A percentile compares a stretch with the other conserved stretches of the same genome.
Conservation (phyloP, 1,140 invertebrate species). For the Brachionus plicatilis region DNA sequence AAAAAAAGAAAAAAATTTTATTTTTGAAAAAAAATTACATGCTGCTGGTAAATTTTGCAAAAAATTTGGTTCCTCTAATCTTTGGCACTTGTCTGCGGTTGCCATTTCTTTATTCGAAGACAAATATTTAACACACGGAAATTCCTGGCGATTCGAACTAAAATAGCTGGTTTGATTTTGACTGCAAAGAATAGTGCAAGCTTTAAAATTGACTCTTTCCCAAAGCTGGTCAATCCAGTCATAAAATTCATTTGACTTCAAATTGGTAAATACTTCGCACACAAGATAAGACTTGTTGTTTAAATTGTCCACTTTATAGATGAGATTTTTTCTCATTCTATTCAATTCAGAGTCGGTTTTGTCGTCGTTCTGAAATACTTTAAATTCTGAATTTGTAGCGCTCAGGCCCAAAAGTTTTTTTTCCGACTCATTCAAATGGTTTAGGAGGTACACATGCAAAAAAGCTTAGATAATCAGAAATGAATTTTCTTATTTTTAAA, state of each 20-base stretch:
- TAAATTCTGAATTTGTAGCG: conserved; percentile 36
- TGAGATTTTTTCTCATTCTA: conserved; percentile 2
- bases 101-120: neutral
- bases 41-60: conserved; percentile 25
- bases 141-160: neutral
- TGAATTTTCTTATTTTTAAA: neutral
- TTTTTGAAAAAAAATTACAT: neutral
- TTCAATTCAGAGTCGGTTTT: neutral
- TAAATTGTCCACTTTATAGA: neutral
- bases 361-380: neutral
- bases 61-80: conserved; percentile 38
- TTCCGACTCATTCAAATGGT: neutral
- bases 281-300: neutral
- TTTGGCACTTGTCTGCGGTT: neutral
- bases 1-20: neutral
- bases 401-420: conserved; percentile 2
- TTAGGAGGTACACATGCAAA: conserved; percentile 15
- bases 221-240: conserved; percentile 39
- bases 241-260: conserved; percentile 17
- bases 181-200: neutral
- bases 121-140: conserved; percentile 38
- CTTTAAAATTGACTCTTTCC: conserved; percentile 21
- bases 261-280: neutral
- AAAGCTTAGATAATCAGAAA: neutral
- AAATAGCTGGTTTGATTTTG: conserved; percentile 27